phyloP scores from a whole-genome alignment of 2,113 vertebrate species.

The Maccullochella peelii region DNA sequence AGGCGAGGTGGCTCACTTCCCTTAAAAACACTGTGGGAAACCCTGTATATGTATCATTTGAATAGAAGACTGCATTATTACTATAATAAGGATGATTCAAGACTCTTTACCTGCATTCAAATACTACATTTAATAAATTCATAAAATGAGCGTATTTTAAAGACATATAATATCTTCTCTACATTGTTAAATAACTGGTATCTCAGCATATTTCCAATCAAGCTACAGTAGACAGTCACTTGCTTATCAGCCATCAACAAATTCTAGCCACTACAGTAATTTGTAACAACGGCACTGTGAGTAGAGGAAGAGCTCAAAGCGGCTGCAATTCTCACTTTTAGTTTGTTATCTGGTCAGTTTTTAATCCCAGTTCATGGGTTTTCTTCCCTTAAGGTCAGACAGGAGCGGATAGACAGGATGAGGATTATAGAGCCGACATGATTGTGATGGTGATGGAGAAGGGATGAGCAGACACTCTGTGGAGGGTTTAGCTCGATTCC shows the following conservation, averaged over 20 bases:
- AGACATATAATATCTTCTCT: neutral
- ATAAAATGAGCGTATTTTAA: neutral
- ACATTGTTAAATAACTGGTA: neutral
- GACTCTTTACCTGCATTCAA: neutral
- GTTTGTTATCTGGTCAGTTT: conserved; percentile 60
- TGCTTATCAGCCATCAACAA: conserved; percentile 40
- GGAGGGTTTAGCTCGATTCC: conserved; percentile 2
- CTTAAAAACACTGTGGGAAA: neutral
- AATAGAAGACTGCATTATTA: neutral
- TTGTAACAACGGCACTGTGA: conserved; percentile 24
- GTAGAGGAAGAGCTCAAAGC: conserved; percentile 39
- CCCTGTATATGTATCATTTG: neutral
- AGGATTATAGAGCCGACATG: conserved; percentile 62
- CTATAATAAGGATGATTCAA: neutral
- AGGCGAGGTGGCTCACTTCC: neutral
- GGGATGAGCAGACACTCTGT: conserved; percentile 11
- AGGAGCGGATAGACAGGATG: conserved; percentile 46
- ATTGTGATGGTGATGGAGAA: conserved; percentile 20
- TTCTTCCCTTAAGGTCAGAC: conserved; percentile 55
- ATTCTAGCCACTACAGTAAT: conserved; percentile 24
- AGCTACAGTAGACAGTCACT: neutral
- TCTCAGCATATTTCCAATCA: conserved; percentile 2
- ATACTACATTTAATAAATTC: neutral
- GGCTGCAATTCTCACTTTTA: conserved; percentile 30
- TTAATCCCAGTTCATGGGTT: conserved; percentile 68